Conservation (phyloP, 2,113 vertebrate species). For the Podiceps cristatus region DNA sequence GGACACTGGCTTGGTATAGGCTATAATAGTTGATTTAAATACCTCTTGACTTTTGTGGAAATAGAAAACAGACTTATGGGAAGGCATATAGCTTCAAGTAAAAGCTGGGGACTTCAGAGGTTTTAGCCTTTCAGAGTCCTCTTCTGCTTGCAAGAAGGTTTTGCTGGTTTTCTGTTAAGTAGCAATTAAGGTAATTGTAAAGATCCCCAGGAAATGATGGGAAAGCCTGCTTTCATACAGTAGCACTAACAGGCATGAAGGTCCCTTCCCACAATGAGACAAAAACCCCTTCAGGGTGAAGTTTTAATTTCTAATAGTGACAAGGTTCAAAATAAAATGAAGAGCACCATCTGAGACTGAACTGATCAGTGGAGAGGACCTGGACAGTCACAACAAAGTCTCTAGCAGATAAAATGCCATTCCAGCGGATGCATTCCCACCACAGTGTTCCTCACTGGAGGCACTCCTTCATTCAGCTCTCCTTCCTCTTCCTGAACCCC, state of each 20-base stretch:
- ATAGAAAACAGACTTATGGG: neutral
- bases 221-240: neutral
- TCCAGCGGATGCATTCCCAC: neutral
- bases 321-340: neutral
- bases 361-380: neutral
- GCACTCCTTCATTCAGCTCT: neutral
- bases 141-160: neutral
- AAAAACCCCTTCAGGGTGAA: neutral
- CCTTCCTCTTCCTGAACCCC: neutral
- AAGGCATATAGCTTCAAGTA: neutral
- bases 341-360: neutral
- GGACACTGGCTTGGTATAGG: neutral
- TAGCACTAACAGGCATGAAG: neutral
- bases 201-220: neutral
- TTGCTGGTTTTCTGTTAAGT: neutral
- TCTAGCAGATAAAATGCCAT: accelerated
- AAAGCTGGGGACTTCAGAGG: neutral
- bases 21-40: neutral
- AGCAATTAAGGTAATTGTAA: neutral
- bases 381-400: neutral
- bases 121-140: neutral
- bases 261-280: neutral
- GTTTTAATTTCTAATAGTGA: neutral
- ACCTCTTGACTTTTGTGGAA: neutral
- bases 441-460: neutral